Evolutionary conservation across 1,140 invertebrate genomes (phyloP), one percentile per base, ranked within the genome.

Genomic region (Diorhabda elongata): DNA sequence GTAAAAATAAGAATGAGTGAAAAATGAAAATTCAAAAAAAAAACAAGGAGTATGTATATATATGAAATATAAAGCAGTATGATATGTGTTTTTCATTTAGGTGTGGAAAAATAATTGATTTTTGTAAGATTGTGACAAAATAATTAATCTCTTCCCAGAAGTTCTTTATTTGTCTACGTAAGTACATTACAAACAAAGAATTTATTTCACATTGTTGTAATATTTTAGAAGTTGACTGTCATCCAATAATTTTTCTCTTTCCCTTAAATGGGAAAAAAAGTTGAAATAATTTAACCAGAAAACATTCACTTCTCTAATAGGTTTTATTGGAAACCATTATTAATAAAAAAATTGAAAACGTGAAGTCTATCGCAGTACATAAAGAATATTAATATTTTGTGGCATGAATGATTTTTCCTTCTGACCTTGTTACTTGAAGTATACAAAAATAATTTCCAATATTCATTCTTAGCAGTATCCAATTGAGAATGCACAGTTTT

Each of bases 1-100:
- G 71, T 76, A 76, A 76, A 75, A 69, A 71, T 69, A 71, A 71
- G 71, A 67, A 76, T 71, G 70, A 71, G 69, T 76, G 73, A 73
- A 70, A 73, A 52, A 8, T n/a, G 6, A 26, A 26, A 26, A 26
- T 26, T 26, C 26, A 26, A 26, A 26, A 26, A 26, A 26, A 52
- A n/a, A 52, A 52, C 47, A 52, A 52, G 47, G 47, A 52, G 47
- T 52, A 69, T 76, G 73, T 76, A 74, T 68, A 76, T 76, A 76
- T 69, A 73, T 71, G 65, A 73, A 64, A 72, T 73, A 72, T 69
- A 74, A 74, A 70, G 63, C 70, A 72, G 68, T 71, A 71, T 26
- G 26, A 26, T 26, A 26, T 68, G 67, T 74, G 71, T 72, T 57
- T 66, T 66, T 56, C n/a, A 58, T 66, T 66, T 11, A 58, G 42